These are phyloP conservation scores for Fringilla coelebs DNA, from an alignment of 2,797 vertebrate species.

Conservation along the genomic window DNA sequence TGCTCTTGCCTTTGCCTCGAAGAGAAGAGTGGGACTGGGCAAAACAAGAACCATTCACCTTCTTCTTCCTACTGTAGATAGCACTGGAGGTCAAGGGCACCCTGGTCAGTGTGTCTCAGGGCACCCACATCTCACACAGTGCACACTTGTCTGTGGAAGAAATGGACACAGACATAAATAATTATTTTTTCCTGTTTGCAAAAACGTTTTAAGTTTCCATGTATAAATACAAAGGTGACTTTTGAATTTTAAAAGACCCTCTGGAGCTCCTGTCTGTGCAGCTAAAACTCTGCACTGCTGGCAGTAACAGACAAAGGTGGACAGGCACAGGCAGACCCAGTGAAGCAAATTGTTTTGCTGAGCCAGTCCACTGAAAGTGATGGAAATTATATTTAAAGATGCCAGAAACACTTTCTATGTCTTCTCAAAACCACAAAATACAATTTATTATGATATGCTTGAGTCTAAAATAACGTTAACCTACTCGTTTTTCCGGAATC, in stretches of 20 bases:
- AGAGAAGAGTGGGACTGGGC: background rate
- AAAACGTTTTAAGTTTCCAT: background rate
- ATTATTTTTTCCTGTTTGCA: background rate
- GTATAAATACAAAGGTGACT: background rate
- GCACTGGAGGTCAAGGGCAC: background rate
- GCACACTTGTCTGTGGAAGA: rapidly evolving
- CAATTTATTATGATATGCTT: background rate
- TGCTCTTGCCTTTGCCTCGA: background rate
- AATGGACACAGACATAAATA: background rate
- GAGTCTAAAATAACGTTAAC: background rate
- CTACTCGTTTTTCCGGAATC: background rate
- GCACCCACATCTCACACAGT: rapidly evolving
- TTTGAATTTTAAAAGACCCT: background rate
- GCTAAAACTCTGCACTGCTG: background rate
- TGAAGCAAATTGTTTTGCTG: background rate
- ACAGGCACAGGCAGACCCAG: background rate
- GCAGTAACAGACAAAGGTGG: background rate
- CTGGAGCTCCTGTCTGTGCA: background rate
- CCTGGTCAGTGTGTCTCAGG: background rate
- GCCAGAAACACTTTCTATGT: background rate
- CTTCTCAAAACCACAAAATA: background rate
- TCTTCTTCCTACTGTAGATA: background rate
- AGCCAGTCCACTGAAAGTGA: background rate
- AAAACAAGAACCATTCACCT: background rate
- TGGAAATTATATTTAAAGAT: conserved; percentile 4